These are phyloP conservation scores for Siniperca obscura DNA, from an alignment of 2,797 vertebrate genomes.

Conservation along the genomic window DNA sequence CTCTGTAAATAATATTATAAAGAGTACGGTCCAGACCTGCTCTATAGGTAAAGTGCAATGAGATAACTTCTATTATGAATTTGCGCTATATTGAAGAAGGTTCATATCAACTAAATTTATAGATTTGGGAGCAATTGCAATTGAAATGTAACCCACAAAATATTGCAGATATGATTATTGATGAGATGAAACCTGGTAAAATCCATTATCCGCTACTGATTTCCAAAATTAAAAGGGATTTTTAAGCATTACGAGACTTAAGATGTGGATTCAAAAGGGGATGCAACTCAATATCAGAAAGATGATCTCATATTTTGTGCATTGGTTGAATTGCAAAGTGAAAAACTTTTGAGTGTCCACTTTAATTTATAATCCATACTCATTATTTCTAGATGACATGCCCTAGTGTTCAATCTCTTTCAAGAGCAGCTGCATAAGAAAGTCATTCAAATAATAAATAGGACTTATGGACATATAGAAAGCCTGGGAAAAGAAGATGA, in stretches of 20 bases:
- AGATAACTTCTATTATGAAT: too few species aligned
- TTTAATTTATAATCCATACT: slow-evolving; percentile 3
- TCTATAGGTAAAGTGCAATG: too few species aligned
- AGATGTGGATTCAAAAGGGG: background rate
- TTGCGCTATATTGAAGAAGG: background rate
- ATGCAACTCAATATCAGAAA: background rate
- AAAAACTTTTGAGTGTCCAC: background rate
- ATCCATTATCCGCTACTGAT: background rate
- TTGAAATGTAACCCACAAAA: background rate
- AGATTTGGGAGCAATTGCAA: background rate
- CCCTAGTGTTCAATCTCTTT: background rate
- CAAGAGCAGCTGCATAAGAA: background rate
- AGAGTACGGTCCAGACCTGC: too few species aligned
- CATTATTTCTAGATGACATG: background rate
- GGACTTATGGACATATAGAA: background rate
- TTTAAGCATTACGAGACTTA: background rate
- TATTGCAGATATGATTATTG: background rate
- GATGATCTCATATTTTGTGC: background rate
- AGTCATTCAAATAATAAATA: background rate
- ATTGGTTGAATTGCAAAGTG: too few species aligned
- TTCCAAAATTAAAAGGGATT: background rate
- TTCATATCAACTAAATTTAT: background rate
- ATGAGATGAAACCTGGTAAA: background rate
- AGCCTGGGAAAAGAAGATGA: background rate
- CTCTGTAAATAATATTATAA: too few species aligned